Evolutionary conservation across 1,140 invertebrate species (phyloP).

Genomic region (Caenorhabditis tropicalis): DNA sequence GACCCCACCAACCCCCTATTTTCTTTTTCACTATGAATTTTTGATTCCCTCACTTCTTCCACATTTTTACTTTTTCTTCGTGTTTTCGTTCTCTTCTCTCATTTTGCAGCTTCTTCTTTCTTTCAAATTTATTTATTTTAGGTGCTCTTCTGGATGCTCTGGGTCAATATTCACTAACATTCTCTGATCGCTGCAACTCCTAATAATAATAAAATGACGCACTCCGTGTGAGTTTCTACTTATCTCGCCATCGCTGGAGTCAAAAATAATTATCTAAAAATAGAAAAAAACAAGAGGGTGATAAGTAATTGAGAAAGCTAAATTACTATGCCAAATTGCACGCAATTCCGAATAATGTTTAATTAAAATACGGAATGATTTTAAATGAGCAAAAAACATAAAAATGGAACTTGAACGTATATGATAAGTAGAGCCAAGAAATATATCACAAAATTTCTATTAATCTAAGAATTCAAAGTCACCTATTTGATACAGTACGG

Average conservation of each 20-base stretch:
- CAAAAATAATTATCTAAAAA: not conserved
- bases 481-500: no score
- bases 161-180: not conserved
- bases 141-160: not conserved
- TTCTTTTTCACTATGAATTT: conserved; percentile 38
- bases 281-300: not conserved
- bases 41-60: not conserved
- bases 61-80: not conserved
- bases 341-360: no score
- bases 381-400: no score
- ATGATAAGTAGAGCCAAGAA: no score
- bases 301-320: not conserved
- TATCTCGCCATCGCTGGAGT: not conserved
- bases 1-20: not conserved
- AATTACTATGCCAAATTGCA: no score
- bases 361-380: no score
- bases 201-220: conserved; percentile 13
- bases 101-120: not conserved
- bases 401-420: no score
- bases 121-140: not conserved
- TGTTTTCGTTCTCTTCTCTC: not conserved
- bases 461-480: no score
- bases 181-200: not conserved
- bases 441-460: no score
- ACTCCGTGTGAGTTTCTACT: conserved; percentile 24